Conservation (phyloP, 2,113 vertebrate genomes). For the Agelaius tricolor region DNA sequence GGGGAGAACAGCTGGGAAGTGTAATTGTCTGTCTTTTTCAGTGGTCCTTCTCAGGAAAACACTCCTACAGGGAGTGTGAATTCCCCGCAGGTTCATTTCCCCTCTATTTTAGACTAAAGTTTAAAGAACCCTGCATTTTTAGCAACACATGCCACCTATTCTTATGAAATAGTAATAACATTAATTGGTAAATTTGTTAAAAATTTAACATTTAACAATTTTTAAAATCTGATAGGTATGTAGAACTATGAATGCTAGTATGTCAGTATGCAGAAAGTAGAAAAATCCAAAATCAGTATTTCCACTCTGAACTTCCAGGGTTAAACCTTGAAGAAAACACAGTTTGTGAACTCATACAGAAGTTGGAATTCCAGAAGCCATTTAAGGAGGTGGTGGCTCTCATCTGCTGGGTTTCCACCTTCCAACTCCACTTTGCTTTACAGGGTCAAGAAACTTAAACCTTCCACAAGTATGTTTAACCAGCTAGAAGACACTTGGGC, state of each 20-base stretch:
- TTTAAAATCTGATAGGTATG: neutral
- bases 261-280: neutral
- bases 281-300: neutral
- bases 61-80: neutral
- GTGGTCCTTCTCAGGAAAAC: neutral
- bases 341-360: neutral
- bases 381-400: neutral
- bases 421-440: neutral
- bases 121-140: neutral
- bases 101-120: neutral
- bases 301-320: neutral
- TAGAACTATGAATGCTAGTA: neutral
- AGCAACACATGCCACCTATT: neutral
- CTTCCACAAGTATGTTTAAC: neutral
- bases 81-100: neutral
- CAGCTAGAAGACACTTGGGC: neutral
- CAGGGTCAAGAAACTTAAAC: neutral
- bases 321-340: neutral
- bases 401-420: neutral
- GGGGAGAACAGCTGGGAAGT: neutral
- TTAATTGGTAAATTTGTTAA: neutral
- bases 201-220: neutral
- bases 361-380: neutral
- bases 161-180: neutral
- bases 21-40: neutral